Percentiles rank a stretch among this genome's conserved stretches.
These are phyloP conservation scores for Alloplasta piceator DNA, from an alignment of 2,888 invertebrate species.

Conservation along the genomic window DNA sequence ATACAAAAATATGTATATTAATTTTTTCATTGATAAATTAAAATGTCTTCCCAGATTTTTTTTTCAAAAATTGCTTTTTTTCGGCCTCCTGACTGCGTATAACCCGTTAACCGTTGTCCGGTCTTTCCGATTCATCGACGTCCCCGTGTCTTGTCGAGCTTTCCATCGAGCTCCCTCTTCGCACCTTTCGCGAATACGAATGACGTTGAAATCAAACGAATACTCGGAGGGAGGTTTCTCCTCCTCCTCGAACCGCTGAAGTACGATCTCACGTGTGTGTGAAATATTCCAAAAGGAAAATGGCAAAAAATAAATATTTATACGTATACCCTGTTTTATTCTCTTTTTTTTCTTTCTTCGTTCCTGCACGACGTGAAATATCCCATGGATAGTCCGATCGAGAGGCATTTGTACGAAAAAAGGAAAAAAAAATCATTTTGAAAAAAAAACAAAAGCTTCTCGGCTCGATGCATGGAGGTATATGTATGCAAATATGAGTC, in stretches of 20 bases:
- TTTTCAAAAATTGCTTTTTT: too few relatives aligned
- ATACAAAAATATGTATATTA: too few relatives aligned
- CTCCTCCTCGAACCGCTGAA: too few relatives aligned
- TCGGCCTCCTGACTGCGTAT: too few relatives aligned
- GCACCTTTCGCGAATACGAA: background rate
- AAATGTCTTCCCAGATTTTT: too few relatives aligned
- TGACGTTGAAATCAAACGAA: slow-evolving; percentile 15
- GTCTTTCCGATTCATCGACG: slow-evolving; percentile 67
- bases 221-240: background rate
- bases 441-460: background rate
- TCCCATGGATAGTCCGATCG: background rate
- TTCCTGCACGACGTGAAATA: background rate
- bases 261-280: too few relatives aligned
- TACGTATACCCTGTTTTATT: background rate
- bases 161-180: background rate
- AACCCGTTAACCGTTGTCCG: slow-evolving; percentile 66
- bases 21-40: too few relatives aligned
- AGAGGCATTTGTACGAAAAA: background rate
- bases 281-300: too few relatives aligned
- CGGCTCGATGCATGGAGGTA: background rate
- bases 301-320: background rate
- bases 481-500: slow-evolving; percentile 40
- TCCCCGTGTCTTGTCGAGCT: background rate
- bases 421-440: background rate
- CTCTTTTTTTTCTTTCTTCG: background rate